phyloP scores from a whole-genome alignment of 1,140 invertebrate genomes.

The Camponotus floridanus region DNA sequence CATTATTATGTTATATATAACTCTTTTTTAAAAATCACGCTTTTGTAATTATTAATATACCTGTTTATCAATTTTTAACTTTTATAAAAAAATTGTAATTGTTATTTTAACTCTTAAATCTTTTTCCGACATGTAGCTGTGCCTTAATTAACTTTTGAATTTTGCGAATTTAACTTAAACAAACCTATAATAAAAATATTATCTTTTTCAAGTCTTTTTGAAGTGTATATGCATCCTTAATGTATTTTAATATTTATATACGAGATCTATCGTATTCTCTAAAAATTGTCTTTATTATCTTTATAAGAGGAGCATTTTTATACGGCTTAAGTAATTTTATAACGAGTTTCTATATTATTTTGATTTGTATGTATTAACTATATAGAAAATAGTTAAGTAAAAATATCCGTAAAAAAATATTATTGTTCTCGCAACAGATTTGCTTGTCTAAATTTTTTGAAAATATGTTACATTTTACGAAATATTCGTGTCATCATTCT shows the following conservation, averaged over 20 bases:
- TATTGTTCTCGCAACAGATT: not conserved
- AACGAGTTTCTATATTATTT: not conserved
- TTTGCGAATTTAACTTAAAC: not conserved
- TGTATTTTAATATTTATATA: not conserved
- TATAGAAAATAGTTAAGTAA: not conserved
- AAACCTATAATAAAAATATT: not conserved
- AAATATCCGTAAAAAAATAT: not conserved
- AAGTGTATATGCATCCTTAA: too few species aligned
- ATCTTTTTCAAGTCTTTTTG: not conserved
- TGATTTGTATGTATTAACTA: not conserved
- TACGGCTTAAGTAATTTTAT: not conserved
- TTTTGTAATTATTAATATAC: too few species aligned
- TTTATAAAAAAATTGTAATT: not conserved
- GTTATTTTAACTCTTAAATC: not conserved
- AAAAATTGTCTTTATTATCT: not conserved
- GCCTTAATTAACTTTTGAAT: not conserved
- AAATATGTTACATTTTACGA: not conserved
- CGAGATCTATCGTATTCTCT: not conserved
- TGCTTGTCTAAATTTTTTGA: not conserved
- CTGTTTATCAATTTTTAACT: too few species aligned
- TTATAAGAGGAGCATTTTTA: not conserved
- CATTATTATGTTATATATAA: not conserved
- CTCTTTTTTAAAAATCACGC: too few species aligned
- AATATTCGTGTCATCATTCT: conserved; percentile 15
- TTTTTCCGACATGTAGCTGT: not conserved